A percentile compares a stretch with the other conserved stretches of the same genome.
phyloP scores from a whole-genome alignment of 1,140 invertebrate genomes.

The Apis mellifera region DNA sequence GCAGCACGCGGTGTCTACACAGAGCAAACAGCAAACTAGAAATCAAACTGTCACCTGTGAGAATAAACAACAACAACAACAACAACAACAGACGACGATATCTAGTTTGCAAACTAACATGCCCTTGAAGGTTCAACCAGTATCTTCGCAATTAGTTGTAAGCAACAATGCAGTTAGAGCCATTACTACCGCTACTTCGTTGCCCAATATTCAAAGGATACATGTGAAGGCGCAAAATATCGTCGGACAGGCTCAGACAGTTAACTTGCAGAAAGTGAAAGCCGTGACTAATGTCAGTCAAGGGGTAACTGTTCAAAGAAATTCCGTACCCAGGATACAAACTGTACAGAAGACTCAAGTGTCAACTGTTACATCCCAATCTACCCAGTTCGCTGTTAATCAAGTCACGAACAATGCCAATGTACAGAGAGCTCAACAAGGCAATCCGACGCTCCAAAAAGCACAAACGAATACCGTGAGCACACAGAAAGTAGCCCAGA shows the following conservation, averaged over 20 bases:
- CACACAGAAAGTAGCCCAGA: conserved; percentile 57
- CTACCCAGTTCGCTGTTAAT: conserved; percentile 66
- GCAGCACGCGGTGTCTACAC: conserved; percentile 37
- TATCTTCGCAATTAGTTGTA: conserved; percentile 53
- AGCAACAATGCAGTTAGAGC: conserved; percentile 53
- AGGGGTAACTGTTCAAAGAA: conserved; percentile 53
- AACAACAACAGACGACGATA: conserved; percentile 31
- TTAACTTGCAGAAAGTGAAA: conserved; percentile 69
- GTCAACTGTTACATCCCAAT: conserved; percentile 45
- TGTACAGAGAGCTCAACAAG: conserved; percentile 67
- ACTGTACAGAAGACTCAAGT: conserved; percentile 49
- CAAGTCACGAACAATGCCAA: conserved; percentile 68
- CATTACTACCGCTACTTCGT: conserved; percentile 43
- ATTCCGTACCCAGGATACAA: conserved; percentile 62
- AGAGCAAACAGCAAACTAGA: conserved; percentile 42
- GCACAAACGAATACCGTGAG: conserved; percentile 39
- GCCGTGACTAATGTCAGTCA: conserved; percentile 56
- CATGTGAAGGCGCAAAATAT: conserved; percentile 61
- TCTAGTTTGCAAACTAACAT: conserved; percentile 31
- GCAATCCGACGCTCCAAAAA: conserved; percentile 60
- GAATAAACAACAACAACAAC: conserved; percentile 15
- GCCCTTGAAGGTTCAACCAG: conserved; percentile 47
- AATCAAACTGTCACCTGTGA: conserved; percentile 39
- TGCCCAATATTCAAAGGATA: conserved; percentile 69
- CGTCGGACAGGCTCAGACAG: conserved; percentile 49